Evolutionary conservation across 2,113 vertebrate genomes (phyloP).

Genomic region (Pterocles orientalis): DNA sequence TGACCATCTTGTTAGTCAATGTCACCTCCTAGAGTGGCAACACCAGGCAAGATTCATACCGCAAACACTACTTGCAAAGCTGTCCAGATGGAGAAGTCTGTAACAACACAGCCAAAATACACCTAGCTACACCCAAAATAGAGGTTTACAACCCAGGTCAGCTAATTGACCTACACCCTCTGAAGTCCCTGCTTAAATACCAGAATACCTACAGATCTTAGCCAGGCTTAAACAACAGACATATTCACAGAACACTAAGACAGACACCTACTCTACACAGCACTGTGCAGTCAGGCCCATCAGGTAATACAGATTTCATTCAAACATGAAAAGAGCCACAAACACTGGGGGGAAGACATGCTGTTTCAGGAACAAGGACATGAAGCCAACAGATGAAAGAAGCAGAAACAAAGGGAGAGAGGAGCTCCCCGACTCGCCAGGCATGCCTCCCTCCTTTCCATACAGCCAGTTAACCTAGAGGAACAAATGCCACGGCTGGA

Average conservation of each 20-base stretch:
- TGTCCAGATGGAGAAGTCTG: background rate
- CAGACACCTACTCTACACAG: background rate
- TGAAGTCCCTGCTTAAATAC: background rate
- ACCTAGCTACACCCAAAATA: background rate
- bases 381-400: background rate
- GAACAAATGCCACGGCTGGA: background rate
- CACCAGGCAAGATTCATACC: background rate
- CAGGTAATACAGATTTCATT: background rate
- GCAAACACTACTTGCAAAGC: background rate
- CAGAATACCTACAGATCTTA: background rate
- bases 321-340: background rate
- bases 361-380: background rate
- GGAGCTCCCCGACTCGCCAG: background rate
- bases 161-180: background rate
- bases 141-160: background rate
- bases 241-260: background rate
- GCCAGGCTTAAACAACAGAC: background rate
- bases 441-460: background rate
- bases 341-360: fast-evolving
- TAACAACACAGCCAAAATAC: background rate
- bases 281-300: background rate
- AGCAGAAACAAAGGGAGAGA: background rate
- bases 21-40: background rate
- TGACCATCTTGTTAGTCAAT: background rate
- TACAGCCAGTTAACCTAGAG: background rate